These are phyloP conservation scores for Actenoides hombroni DNA, from an alignment of 2,113 vertebrate genomes.

Conservation along the genomic window DNA sequence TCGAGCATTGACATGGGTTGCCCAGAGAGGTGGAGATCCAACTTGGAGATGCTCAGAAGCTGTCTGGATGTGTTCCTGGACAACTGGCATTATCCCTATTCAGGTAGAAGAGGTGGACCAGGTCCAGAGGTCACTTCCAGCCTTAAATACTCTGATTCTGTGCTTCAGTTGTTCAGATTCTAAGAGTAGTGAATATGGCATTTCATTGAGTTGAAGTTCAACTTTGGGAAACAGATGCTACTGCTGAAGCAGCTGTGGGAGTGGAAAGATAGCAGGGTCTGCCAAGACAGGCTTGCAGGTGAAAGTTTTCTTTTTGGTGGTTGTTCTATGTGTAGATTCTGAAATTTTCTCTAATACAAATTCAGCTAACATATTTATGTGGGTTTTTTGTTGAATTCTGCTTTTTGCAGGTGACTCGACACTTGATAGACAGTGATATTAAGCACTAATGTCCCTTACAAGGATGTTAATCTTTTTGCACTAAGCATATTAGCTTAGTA, in stretches of 20 bases:
- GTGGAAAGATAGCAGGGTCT: background rate
- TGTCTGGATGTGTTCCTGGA: background rate
- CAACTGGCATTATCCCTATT: background rate
- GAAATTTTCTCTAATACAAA: background rate
- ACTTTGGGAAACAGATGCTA: background rate
- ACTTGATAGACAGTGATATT: background rate
- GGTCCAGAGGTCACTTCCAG: background rate
- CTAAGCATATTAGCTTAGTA: background rate
- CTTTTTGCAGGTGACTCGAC: background rate
- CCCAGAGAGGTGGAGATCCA: background rate
- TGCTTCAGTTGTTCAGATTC: background rate
- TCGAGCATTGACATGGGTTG: background rate
- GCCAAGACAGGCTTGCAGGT: background rate
- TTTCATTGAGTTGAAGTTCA: background rate
- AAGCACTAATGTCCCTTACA: background rate
- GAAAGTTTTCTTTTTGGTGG: background rate
- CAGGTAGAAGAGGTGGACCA: background rate
- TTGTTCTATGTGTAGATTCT: background rate
- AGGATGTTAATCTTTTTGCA: background rate
- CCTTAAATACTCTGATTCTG: background rate
- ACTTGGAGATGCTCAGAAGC: background rate
- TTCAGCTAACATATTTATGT: background rate
- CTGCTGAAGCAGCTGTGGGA: background rate
- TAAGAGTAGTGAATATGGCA: background rate
- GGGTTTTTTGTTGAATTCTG: background rate